These are phyloP conservation scores for Montipora capitata DNA, from an alignment of 92 coral and sea anemone species.

Conservation along the genomic window DNA sequence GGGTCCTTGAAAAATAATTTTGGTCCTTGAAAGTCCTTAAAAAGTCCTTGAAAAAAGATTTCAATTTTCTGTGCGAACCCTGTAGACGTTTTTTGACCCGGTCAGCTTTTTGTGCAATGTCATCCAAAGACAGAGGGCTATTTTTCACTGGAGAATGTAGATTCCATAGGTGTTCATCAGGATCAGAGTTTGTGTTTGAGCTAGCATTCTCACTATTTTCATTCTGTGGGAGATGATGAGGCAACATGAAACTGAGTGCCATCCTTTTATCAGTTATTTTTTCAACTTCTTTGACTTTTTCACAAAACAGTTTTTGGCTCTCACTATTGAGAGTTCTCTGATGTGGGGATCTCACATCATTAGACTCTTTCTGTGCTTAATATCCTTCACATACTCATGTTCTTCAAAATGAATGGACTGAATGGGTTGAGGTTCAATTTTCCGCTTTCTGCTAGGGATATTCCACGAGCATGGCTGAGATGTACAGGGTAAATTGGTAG, in stretches of 20 bases:
- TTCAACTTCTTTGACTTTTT: slow-evolving; percentile 59
- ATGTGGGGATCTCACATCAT: slow-evolving; percentile 69
- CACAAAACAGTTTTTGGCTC: slow-evolving; percentile 42
- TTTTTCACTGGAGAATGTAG: slow-evolving; percentile 53
- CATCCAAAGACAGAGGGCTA: slow-evolving; percentile 65
- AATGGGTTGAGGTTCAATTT: slow-evolving; percentile 59
- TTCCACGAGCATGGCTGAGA: slow-evolving; percentile 65
- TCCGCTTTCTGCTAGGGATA: slow-evolving; percentile 58
- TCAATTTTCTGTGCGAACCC: too few relatives aligned
- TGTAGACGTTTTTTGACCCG: slow-evolving; percentile 39
- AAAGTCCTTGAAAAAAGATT: too few relatives aligned
- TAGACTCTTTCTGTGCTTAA: slow-evolving; percentile 29
- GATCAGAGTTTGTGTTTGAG: slow-evolving; percentile 42
- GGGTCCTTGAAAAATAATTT: too few relatives aligned
- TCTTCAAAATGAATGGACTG: slow-evolving; percentile 62
- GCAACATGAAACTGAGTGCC: slow-evolving; percentile 62
- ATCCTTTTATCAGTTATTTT: slow-evolving; percentile 51
- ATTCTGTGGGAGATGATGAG: slow-evolving; percentile 64
- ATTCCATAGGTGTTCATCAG: slow-evolving; percentile 64
- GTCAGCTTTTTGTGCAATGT: slow-evolving; percentile 66
- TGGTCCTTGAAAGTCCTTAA: too few relatives aligned
- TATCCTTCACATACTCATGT: slow-evolving; percentile 56
- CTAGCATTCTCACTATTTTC: slow-evolving; percentile 30
- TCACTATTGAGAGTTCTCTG: slow-evolving; percentile 46
- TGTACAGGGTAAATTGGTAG: slow-evolving; percentile 39